Evolutionary conservation across 2,113 vertebrate genomes (phyloP).

Genomic region (Cinclus mexicanus): DNA sequence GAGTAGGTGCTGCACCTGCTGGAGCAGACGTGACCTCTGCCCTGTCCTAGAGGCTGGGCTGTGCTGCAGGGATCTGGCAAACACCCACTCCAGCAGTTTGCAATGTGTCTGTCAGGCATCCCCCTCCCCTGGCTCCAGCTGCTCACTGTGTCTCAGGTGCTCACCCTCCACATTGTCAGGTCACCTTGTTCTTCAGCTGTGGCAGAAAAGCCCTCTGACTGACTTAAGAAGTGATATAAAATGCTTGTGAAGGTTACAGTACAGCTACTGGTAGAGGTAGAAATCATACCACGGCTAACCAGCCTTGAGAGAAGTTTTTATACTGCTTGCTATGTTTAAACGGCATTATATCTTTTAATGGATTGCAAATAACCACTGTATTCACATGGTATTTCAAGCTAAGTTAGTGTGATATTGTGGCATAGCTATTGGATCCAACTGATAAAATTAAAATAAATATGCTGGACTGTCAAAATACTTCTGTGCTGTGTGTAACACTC

Average conservation of each 20-base stretch:
- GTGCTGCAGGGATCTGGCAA: not conserved
- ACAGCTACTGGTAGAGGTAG: not conserved
- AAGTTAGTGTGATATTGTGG: not conserved
- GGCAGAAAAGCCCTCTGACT: not conserved
- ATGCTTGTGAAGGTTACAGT: not conserved
- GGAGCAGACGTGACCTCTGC: not conserved
- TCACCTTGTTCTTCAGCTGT: not conserved
- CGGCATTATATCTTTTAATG: not conserved
- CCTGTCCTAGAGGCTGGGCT: not conserved
- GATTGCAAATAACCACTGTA: not conserved
- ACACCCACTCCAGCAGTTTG: rapidly evolving
- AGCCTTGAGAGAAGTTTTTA: not conserved
- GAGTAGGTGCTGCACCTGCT: not conserved
- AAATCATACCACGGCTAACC: not conserved
- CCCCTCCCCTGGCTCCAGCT: not conserved
- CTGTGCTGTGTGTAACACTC: not conserved
- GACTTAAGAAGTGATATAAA: not conserved
- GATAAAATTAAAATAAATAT: not conserved
- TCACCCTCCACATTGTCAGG: not conserved
- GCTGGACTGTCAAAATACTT: not conserved
- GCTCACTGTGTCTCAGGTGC: not conserved
- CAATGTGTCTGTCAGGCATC: not conserved
- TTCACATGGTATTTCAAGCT: not conserved
- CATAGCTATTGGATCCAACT: not conserved
- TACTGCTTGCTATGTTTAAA: not conserved